A percentile compares a stretch with the other conserved stretches of the same genome.
phyloP scores from a whole-genome alignment of 2,113 vertebrate genomes.

The Talpa occidentalis region DNA sequence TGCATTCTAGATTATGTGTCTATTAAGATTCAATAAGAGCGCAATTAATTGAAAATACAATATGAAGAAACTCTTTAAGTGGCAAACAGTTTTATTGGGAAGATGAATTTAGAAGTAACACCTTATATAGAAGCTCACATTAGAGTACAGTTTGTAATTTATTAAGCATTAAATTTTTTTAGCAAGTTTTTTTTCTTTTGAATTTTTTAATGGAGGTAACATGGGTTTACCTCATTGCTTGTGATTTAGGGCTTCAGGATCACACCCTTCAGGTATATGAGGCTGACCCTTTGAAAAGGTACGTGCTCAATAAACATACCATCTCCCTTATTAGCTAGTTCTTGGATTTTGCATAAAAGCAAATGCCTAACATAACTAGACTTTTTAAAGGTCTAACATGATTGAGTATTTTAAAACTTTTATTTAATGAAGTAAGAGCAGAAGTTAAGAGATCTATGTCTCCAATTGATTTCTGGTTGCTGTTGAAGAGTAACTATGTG shows the following conservation, averaged over 20 bases:
- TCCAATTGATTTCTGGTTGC: conserved; percentile 57
- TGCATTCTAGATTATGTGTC: conserved; percentile 2
- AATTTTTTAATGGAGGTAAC: too few species aligned
- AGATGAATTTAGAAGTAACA: conserved; percentile 36
- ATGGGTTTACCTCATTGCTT: too few species aligned
- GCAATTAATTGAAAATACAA: conserved; percentile 51
- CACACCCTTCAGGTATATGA: background rate
- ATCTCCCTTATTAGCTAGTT: background rate
- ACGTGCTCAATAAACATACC: background rate
- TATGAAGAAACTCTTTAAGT: background rate
- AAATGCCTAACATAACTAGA: conserved; percentile 12
- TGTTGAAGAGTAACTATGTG: background rate
- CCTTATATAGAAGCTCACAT: conserved; percentile 5
- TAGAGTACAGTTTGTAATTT: conserved; percentile 15
- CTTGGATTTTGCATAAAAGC: conserved; percentile 48
- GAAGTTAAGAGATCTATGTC: conserved; percentile 26
- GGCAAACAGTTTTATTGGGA: conserved; percentile 39
- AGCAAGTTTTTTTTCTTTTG: background rate
- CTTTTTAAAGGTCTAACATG: conserved; percentile 26
- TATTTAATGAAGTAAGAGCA: conserved; percentile 52
- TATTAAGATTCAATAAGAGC: background rate
- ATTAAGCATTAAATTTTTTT: conserved; percentile 37
- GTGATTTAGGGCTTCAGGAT: too few species aligned
- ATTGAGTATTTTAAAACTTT: conserved; percentile 61
- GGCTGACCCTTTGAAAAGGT: background rate